Percentiles rank a stretch among this genome's conserved stretches.
Conservation (phyloP, 2,797 vertebrate species). For the Knipowitschia caucasica region DNA sequence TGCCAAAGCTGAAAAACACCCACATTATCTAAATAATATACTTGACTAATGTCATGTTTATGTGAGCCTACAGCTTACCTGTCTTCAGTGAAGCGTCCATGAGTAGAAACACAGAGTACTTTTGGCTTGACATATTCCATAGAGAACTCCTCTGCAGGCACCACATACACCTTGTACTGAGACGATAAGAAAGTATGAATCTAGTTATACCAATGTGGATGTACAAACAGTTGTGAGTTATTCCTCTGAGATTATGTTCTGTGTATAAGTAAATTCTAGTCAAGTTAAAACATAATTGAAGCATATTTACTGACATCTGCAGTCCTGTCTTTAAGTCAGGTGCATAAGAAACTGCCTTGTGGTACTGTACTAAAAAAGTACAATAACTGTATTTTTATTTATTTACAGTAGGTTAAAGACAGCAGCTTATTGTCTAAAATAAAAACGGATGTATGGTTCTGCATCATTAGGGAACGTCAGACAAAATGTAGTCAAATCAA, state of each 20-base stretch:
- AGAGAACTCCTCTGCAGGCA: constrained; percentile 83
- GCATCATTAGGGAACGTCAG: too few species aligned
- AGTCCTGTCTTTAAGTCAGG: background rate
- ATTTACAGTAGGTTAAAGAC: too few species aligned
- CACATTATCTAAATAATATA: background rate
- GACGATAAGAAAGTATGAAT: constrained; percentile 29
- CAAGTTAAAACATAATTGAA: background rate
- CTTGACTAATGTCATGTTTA: background rate
- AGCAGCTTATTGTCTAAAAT: too few species aligned
- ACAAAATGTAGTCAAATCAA: too few species aligned
- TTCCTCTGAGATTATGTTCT: background rate
- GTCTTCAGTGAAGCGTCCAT: constrained; percentile 73
- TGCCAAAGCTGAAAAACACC: background rate
- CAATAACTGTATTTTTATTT: too few species aligned
- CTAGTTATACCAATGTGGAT: background rate
- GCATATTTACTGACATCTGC: background rate
- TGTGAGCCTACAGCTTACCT: constrained; percentile 68
- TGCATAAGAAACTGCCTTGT: too few species aligned
- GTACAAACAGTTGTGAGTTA: too few species aligned
- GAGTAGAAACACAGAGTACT: constrained; percentile 82
- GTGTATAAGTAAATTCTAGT: too few species aligned
- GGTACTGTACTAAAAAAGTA: too few species aligned
- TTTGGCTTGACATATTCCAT: constrained; percentile 82
- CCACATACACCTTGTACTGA: constrained; percentile 85
- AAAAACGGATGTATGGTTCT: too few species aligned